Conservation (phyloP, 2,113 vertebrate species). For the Rhabdomys dilectus region DNA sequence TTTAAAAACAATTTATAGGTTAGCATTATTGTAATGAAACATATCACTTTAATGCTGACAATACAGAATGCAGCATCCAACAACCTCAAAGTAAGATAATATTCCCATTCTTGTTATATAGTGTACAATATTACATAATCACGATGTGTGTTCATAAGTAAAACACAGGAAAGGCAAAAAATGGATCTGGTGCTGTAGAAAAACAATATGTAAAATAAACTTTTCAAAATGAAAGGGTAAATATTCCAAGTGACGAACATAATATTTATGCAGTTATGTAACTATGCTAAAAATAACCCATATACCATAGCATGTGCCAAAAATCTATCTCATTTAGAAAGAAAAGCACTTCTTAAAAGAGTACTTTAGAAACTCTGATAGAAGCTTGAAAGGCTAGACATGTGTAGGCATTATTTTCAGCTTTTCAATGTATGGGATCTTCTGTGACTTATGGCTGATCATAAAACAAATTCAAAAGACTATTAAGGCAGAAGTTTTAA, state of each 20-base stretch:
- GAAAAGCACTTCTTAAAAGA: neutral
- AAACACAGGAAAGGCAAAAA: constrained; percentile 32
- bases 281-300: neutral
- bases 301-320: neutral
- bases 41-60: neutral
- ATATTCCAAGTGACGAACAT: neutral
- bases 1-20: neutral
- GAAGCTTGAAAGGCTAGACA: constrained; percentile 26
- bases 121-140: neutral
- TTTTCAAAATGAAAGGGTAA: constrained; percentile 36
- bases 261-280: constrained; percentile 1
- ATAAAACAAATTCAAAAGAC: constrained; percentile 47
- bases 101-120: neutral
- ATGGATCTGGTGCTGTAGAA: neutral
- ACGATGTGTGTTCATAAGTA: neutral
- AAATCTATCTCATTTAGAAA: constrained; percentile 36
- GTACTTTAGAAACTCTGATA: neutral
- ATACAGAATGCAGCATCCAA: neutral
- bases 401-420: neutral
- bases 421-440: neutral
- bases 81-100: neutral
- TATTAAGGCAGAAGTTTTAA: constrained; percentile 41
- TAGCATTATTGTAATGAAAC: constrained; percentile 21
- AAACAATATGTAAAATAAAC: constrained; percentile 44
- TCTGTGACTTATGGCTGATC: neutral